Evolutionary conservation across 2,888 invertebrate species (phyloP).

Genomic region (Frankliniella fusca): DNA sequence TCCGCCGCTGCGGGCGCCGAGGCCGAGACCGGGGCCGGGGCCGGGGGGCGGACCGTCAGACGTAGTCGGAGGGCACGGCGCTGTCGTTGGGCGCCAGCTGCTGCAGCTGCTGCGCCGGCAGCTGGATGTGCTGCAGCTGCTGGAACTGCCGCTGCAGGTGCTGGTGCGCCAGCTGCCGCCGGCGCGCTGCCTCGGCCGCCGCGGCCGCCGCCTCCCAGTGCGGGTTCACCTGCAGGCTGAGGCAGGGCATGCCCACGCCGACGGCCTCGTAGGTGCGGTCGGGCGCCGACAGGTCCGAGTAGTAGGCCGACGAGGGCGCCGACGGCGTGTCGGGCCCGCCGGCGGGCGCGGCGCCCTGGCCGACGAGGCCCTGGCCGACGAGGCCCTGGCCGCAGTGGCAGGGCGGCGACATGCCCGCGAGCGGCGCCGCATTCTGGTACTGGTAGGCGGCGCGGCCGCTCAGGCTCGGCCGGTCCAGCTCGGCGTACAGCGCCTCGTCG

Average conservation of each 20-base stretch:
- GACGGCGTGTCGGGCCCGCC: conserved; percentile 52
- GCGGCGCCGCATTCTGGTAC: conserved; percentile 50
- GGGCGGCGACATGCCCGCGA: conserved; percentile 40
- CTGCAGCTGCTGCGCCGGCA: conserved; percentile 12
- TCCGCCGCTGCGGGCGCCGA: not conserved
- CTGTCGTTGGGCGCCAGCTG: not conserved
- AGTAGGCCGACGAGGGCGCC: conserved; percentile 71
- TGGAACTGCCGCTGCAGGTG: conserved; percentile 17
- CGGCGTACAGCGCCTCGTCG: conserved; percentile 66
- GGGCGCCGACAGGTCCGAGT: conserved; percentile 61
- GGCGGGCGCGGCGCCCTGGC: conserved; percentile 49
- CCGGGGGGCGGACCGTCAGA: conserved; percentile 9
- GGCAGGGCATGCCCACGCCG: conserved; percentile 43
- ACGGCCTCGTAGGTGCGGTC: conserved; percentile 61
- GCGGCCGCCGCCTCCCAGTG: conserved; percentile 22
- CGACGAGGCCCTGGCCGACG: conserved; percentile 45
- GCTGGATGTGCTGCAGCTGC: conserved; percentile 21
- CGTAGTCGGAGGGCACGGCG: conserved; percentile 20
- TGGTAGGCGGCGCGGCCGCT: conserved; percentile 44
- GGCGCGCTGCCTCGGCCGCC: not conserved
- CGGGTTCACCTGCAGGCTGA: conserved; percentile 21
- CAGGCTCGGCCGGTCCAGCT: conserved; percentile 59
- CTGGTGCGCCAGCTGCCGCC: conserved; percentile 14
- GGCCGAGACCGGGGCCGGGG: not conserved
- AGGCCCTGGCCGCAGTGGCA: conserved; percentile 43